A percentile compares a stretch with the other conserved stretches of the same genome.
These are phyloP conservation scores for Nannobrachium achirus DNA, from an alignment of 2,113 vertebrate species.

Conservation along the genomic window DNA sequence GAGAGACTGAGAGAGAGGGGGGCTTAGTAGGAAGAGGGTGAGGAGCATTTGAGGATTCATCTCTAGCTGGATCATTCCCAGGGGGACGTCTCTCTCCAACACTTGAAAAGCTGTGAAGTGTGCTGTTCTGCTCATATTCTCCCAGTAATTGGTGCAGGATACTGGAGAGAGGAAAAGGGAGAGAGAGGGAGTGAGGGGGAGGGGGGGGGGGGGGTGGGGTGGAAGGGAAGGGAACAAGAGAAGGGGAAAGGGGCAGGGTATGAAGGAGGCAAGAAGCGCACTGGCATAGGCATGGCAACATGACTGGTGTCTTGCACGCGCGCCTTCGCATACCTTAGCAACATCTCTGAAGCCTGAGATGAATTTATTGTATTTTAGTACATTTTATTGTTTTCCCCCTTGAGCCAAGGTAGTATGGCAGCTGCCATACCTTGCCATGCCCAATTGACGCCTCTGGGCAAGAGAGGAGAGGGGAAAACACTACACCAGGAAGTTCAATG, in stretches of 20 bases:
- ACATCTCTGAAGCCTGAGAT: too few species aligned
- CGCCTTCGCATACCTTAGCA: too few species aligned
- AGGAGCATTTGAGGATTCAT: constrained; percentile 76
- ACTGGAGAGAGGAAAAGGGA: constrained; percentile 63
- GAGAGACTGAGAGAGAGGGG: background rate
- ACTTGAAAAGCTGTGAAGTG: constrained; percentile 85
- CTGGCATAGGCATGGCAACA: too few species aligned
- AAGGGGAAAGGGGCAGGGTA: background rate
- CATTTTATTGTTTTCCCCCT: too few species aligned
- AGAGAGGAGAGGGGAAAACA: too few species aligned
- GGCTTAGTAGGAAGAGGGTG: background rate
- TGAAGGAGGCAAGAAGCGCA: too few species aligned
- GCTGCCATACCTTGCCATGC: too few species aligned
- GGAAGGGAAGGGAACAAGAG: background rate
- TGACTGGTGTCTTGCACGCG: too few species aligned
- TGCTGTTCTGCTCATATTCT: constrained; percentile 81
- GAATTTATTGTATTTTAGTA: too few species aligned
- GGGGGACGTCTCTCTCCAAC: constrained; percentile 74
- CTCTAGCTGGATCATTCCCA: constrained; percentile 80
- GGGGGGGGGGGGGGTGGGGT: background rate
- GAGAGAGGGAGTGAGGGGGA: constrained; percentile 1
- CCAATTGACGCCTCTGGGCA: too few species aligned
- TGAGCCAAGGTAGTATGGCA: too few species aligned
- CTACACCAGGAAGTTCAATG: too few species aligned
- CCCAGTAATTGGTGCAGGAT: constrained; percentile 82